A percentile compares a stretch with the other conserved stretches of the same genome.
These are phyloP conservation scores for Ianthella basta DNA, from an alignment of 37 sponge, comb jelly and placozoan species.

Conservation along the genomic window DNA sequence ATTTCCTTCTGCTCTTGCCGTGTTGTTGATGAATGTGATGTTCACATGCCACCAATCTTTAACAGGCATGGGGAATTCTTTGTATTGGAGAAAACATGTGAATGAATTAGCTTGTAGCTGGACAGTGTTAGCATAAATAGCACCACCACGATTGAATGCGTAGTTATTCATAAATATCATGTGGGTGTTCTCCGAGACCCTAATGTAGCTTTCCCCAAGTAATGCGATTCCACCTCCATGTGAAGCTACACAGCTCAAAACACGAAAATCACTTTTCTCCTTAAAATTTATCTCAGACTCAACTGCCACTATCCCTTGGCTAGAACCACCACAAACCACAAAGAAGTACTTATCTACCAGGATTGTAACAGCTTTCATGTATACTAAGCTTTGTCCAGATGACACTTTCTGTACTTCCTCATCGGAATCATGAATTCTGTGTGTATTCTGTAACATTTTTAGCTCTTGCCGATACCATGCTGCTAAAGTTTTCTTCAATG, in stretches of 20 bases:
- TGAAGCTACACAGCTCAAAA: background rate
- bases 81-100: conserved; percentile 13
- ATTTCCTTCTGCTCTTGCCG: background rate
- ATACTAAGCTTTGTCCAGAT: too few species aligned
- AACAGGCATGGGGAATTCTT: background rate
- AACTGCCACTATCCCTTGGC: too few species aligned
- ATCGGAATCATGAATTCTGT: too few species aligned
- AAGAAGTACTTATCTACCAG: too few species aligned
- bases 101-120: background rate
- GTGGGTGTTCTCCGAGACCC: background rate
- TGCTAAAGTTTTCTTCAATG: too few species aligned
- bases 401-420: too few species aligned
- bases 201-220: background rate
- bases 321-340: too few species aligned
- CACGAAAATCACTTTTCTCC: too few species aligned
- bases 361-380: too few species aligned
- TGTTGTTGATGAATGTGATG: background rate
- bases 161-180: background rate
- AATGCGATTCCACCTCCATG: background rate
- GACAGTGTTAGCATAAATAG: background rate
- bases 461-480: too few species aligned
- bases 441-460: too few species aligned
- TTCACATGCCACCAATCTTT: background rate
- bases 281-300: too few species aligned
- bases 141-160: conserved; percentile 5